phyloP scores from a whole-genome alignment of 2,797 vertebrate species.

The Spheniscus humboldti region DNA sequence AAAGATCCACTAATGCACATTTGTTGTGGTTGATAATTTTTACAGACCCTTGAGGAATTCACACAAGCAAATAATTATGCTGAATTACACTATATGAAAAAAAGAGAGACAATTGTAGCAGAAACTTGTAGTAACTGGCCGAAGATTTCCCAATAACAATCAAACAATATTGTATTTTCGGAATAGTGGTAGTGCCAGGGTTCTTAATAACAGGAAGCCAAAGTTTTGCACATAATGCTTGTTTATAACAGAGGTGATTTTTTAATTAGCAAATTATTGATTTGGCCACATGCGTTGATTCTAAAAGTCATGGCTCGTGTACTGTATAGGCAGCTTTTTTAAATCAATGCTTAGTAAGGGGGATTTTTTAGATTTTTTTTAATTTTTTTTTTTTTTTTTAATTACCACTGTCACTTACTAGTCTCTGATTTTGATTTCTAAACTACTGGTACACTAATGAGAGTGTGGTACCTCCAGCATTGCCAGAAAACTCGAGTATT shows the following conservation, averaged over 20 bases:
- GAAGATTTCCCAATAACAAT: not conserved
- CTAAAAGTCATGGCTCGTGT: not conserved
- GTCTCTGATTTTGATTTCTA: not conserved
- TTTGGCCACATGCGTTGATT: not conserved
- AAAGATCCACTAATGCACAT: not conserved
- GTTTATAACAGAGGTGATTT: not conserved
- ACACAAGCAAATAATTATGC: conserved; percentile 19
- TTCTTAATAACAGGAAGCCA: not conserved
- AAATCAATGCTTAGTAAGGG: not conserved
- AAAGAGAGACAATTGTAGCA: not conserved
- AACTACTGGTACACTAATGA: not conserved
- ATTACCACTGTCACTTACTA: not conserved
- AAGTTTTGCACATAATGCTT: not conserved
- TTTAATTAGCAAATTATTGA: not conserved
- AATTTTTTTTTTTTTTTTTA: not conserved
- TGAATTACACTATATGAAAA: conserved; percentile 34
- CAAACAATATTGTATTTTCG: not conserved
- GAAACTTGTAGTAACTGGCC: not conserved
- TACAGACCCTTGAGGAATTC: not conserved
- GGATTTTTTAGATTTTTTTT: not conserved
- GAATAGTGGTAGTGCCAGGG: not conserved
- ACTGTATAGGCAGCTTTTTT: not conserved
- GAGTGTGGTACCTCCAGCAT: not conserved
- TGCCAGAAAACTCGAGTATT: not conserved
- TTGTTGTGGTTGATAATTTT: not conserved